Evolutionary conservation across 2,113 vertebrate genomes (phyloP), one percentile per base, ranked within the genome.

Genomic region (Numida meleagris): DNA sequence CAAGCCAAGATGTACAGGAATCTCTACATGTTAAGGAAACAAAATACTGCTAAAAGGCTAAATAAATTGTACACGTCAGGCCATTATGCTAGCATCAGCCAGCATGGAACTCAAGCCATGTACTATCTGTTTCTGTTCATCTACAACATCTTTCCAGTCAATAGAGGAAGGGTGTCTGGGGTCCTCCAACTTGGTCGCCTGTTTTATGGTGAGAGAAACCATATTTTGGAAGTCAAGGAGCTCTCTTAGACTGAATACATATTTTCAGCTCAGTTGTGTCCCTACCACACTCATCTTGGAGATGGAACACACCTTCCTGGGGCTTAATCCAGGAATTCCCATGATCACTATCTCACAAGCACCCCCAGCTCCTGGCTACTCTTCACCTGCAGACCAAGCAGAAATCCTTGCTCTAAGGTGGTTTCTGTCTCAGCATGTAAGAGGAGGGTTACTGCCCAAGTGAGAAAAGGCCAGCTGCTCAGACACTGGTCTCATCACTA

Each of bases 41-140:
- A 77, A 71, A 95, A 82, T 17, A 46, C 34, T 36, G 63, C 65
- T 88, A 48, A 65, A 94, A 90, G 46, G n/a, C 58, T 61, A 40
- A 27, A 63, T n/a, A 67, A 82, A 80, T 88, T 67, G 57, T 12
- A 19, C 7, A 1, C 0, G 0, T 58, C 66, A 73, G 67, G 33
- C 43, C 45, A 34, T 14, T 51, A 50, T 6, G 6, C 36, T 74
- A 55, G 53, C 71, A 20, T 11, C 61, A 65, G 61, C 72, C 61
- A 63, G 81, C 66, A 19, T 4, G 40, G 50, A 62, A 61, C 12
- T 27, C 46, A 63, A 73, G 50, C 55, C 23, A 65, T 2, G 42
- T 61, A 59, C 51, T 1, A 34, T 6, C 3, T 76, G 4, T 34
- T 42, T 20, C 20, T 16, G 13, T 17, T 81, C 21, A 25, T 27